phyloP scores from a whole-genome alignment of 2,113 vertebrate species.

The Neoarius graeffei region DNA sequence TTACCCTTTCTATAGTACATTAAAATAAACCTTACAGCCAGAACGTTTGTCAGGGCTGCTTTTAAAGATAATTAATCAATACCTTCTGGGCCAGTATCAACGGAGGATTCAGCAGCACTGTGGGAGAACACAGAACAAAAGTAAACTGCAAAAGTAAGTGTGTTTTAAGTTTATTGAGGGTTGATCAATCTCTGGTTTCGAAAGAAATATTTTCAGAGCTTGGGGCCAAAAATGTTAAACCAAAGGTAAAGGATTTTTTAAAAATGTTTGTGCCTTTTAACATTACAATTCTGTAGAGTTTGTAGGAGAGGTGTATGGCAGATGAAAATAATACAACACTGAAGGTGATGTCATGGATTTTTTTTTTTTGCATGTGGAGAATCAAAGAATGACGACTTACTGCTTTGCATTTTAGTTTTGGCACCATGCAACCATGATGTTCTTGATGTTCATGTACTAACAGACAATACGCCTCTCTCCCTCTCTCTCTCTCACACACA shows the following conservation, averaged over 20 bases:
- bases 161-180: neutral
- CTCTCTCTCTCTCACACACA: neutral
- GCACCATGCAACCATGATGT: constrained; percentile 25
- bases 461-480: neutral
- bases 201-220: neutral
- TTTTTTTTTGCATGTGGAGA: neutral
- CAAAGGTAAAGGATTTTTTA: neutral
- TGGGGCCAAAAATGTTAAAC: neutral
- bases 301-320: neutral
- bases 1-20: neutral
- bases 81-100: neutral
- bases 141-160: neutral
- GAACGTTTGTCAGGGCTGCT: neutral
- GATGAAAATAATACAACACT: neutral
- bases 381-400: constrained; percentile 44
- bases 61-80: neutral
- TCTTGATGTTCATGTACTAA: neutral
- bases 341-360: constrained; percentile 29
- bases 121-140: neutral
- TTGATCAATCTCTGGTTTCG: neutral
- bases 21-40: neutral
- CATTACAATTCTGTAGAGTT: neutral
- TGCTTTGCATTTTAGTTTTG: constrained; percentile 30
- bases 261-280: neutral
- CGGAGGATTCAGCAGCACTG: neutral